A percentile compares a stretch with the other conserved stretches of the same genome.
Conservation (phyloP, 2,113 vertebrate species). For the Actinemys pallida region DNA sequence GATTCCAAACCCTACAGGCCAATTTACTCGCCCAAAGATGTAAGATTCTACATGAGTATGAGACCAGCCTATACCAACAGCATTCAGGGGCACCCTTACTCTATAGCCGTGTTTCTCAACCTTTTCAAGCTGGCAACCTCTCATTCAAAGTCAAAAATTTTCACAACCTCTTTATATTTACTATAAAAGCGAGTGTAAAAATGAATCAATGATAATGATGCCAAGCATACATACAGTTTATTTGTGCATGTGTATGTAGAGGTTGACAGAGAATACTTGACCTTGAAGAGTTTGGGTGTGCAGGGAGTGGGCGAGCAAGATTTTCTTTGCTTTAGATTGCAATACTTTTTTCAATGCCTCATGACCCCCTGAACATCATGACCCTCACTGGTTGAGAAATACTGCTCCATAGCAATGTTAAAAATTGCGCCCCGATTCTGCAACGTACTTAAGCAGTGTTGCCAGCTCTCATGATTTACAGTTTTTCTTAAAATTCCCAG, state of each 20-base stretch:
- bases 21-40: background rate
- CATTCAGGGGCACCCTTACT: background rate
- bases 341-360: background rate
- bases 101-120: background rate
- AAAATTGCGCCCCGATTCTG: accelerated
- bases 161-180: background rate
- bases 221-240: background rate
- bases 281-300: background rate
- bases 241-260: conserved; percentile 2
- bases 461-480: background rate
- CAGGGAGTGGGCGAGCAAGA: background rate
- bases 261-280: background rate
- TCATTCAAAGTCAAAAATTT: background rate
- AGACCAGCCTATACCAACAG: accelerated
- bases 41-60: accelerated
- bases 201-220: background rate
- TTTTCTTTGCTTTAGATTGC: background rate
- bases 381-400: background rate
- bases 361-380: background rate
- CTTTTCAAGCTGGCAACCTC: conserved; percentile 3
- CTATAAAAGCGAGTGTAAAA: background rate
- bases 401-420: accelerated
- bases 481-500: background rate
- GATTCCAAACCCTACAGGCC: background rate
- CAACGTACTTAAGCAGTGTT: accelerated